These are phyloP conservation scores for Vireo altiloquus DNA, from an alignment of 2,113 vertebrate genomes.

Conservation along the genomic window DNA sequence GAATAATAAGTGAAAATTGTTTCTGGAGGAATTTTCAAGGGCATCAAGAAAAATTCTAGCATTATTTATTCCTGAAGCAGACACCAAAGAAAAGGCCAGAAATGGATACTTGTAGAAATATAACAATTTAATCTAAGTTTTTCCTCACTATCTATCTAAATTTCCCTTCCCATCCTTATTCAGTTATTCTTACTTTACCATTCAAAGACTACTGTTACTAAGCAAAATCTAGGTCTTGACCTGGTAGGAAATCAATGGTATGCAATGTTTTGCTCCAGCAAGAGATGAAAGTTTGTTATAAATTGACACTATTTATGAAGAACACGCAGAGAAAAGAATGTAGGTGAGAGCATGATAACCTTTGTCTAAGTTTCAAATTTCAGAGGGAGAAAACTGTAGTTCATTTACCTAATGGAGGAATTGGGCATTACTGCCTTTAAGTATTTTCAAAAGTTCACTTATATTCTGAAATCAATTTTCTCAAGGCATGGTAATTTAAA, in stretches of 20 bases:
- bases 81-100: not conserved
- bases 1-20: not conserved
- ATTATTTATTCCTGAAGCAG: not conserved
- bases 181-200: not conserved
- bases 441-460: not conserved
- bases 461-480: not conserved
- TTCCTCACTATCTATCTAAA: not conserved
- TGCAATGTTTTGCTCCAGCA: not conserved
- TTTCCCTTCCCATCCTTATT: not conserved
- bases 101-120: not conserved
- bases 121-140: not conserved
- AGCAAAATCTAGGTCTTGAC: not conserved
- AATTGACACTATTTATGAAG: slow-evolving; percentile 7
- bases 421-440: not conserved
- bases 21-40: not conserved
- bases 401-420: not conserved
- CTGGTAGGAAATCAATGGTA: not conserved
- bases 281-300: not conserved
- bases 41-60: not conserved
- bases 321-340: not conserved
- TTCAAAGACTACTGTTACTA: not conserved
- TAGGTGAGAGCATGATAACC: not conserved
- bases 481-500: not conserved
- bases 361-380: not conserved
- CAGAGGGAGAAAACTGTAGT: not conserved